These are phyloP conservation scores for Cybosia mesomella DNA, from an alignment of 2,888 invertebrate species.

Conservation along the genomic window DNA sequence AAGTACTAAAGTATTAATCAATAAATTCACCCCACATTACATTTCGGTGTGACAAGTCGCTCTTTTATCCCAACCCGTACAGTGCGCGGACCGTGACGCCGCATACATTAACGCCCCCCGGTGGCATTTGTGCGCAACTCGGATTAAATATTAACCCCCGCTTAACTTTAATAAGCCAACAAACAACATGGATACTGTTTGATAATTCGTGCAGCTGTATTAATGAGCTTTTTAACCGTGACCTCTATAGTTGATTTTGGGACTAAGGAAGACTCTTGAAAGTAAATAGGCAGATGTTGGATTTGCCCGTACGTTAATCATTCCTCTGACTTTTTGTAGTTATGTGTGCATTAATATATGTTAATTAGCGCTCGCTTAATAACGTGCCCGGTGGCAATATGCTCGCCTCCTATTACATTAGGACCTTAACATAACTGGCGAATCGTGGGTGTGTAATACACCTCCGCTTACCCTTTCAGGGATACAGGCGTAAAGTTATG, in stretches of 20 bases:
- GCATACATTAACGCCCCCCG: constrained; percentile 65
- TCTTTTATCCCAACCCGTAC: constrained; percentile 53
- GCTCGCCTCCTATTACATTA: no score
- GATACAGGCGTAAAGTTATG: no score
- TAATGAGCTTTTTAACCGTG: constrained; percentile 35
- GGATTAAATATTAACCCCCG: constrained; percentile 68
- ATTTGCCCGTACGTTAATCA: no score
- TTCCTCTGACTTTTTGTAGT: no score
- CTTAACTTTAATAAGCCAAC: constrained; percentile 69
- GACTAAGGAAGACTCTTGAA: not conserved
- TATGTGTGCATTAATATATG: no score
- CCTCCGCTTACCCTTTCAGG: no score
- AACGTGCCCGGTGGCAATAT: no score
- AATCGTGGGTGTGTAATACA: no score
- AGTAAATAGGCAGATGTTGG: not conserved
- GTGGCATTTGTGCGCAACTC: constrained; percentile 57
- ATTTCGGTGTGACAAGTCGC: constrained; percentile 41
- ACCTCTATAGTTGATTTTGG: constrained; percentile 22
- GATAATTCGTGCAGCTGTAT: constrained; percentile 55
- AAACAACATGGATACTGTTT: constrained; percentile 59
- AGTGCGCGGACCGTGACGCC: constrained; percentile 57
- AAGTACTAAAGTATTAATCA: constrained; percentile 12
- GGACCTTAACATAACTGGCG: no score
- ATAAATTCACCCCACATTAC: constrained; percentile 23
- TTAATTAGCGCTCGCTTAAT: no score